Conservation (phyloP, 1,140 invertebrate species). For the Spodoptera frugiperda region DNA sequence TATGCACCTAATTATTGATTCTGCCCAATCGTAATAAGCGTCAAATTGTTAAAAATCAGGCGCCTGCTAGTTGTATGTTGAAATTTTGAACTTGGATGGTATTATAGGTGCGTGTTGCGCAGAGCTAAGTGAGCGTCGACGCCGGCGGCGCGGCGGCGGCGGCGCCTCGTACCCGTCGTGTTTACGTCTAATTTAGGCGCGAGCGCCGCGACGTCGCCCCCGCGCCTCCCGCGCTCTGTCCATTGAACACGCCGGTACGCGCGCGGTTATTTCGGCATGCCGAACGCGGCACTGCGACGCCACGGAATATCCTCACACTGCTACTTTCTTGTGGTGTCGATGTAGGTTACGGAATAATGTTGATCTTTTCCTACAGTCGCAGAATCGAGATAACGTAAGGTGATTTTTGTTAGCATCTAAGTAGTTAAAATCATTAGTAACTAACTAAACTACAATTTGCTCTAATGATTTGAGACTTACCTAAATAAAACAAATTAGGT, state of each 20-base stretch:
- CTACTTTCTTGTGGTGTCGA: constrained; percentile 46
- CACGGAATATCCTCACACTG: constrained; percentile 58
- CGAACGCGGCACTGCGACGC: constrained; percentile 65
- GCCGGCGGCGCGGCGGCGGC: constrained; percentile 72
- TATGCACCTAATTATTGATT: not conserved
- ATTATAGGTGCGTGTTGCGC: constrained; percentile 51
- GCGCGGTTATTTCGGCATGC: constrained; percentile 79
- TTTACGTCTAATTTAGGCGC: constrained; percentile 85
- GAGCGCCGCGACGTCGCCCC: constrained; percentile 78
- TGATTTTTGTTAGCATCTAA: too few relatives aligned
- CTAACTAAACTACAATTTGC: too few relatives aligned
- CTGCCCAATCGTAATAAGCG: not conserved
- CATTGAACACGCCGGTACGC: constrained; percentile 80
- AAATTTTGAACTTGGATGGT: constrained; percentile 42
- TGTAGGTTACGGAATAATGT: constrained; percentile 38
- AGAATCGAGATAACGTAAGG: not conserved
- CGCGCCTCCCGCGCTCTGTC: constrained; percentile 67
- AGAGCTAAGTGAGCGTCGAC: constrained; percentile 56
- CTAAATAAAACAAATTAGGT: too few relatives aligned
- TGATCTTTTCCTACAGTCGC: not conserved
- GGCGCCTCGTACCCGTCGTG: constrained; percentile 79
- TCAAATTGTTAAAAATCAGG: not conserved
- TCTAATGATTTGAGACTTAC: too few relatives aligned
- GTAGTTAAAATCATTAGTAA: too few relatives aligned
- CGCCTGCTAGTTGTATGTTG: constrained; percentile 1